phyloP scores from a whole-genome alignment of 2,888 invertebrate genomes.

The Linnaemya tessellans region DNA sequence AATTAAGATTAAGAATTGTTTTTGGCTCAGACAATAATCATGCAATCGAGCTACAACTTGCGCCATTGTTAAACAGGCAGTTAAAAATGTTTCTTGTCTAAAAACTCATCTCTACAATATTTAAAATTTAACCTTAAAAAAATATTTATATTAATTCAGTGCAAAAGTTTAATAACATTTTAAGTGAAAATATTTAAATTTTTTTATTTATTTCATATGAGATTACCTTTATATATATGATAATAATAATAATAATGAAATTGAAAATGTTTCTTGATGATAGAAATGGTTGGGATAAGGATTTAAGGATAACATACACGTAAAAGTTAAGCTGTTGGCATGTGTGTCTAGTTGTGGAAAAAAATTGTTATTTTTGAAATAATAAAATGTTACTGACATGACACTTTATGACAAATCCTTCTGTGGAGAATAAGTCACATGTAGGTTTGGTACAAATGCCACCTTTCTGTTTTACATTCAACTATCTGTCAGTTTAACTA shows the following conservation, averaged over 20 bases:
- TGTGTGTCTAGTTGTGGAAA: not conserved
- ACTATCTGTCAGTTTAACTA: slow-evolving; percentile 34
- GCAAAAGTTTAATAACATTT: slow-evolving; percentile 9
- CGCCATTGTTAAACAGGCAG: no score
- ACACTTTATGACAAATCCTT: slow-evolving; percentile 39
- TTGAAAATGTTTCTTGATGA: slow-evolving; percentile 12
- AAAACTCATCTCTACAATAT: no score
- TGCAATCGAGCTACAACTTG: no score
- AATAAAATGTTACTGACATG: slow-evolving; percentile 47
- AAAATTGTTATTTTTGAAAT: not conserved
- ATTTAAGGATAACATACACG: slow-evolving; percentile 11
- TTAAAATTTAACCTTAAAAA: not conserved
- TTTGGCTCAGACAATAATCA: no score
- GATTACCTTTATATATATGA: not conserved
- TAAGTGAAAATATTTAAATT: slow-evolving; percentile 18
- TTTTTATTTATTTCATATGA: not conserved
- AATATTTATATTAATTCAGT: not conserved
- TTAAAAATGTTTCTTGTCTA: no score
- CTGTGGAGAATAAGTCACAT: not conserved
- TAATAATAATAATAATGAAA: slow-evolving; percentile 17
- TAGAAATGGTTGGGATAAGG: not conserved
- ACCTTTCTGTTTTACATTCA: slow-evolving; percentile 50
- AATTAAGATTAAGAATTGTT: no score
- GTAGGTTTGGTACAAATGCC: slow-evolving; percentile 53
- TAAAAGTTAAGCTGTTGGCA: not conserved